Conservation (phyloP, 2,888 invertebrate genomes). For the Pseudoips prasinana region DNA sequence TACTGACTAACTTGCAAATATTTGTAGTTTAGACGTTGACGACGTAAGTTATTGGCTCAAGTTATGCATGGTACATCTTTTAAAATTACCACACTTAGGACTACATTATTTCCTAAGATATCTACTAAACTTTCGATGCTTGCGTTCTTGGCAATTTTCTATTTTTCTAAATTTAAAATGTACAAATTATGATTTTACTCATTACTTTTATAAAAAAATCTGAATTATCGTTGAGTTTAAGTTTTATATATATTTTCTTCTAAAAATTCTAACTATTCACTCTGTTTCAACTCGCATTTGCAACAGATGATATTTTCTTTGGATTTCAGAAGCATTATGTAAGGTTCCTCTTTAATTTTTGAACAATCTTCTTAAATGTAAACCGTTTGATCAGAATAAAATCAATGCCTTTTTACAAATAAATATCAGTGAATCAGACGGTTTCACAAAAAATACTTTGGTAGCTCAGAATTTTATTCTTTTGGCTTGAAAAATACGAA, state of each 20-base stretch:
- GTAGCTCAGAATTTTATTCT: slow-evolving; percentile 50
- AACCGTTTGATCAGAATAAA: slow-evolving; percentile 46
- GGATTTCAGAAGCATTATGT: slow-evolving; percentile 66
- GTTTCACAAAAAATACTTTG: slow-evolving; percentile 37
- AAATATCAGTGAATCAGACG: slow-evolving; percentile 48
- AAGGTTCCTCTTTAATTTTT: slow-evolving; percentile 59
- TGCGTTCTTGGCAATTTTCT: slow-evolving; percentile 60
- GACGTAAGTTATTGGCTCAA: slow-evolving; percentile 46
- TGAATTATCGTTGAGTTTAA: slow-evolving; percentile 7
- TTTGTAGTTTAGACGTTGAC: slow-evolving; percentile 40
- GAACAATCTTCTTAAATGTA: slow-evolving; percentile 38
- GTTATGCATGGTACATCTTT: slow-evolving; percentile 54
- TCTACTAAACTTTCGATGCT: slow-evolving; percentile 55
- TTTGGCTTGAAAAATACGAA: slow-evolving; percentile 1
- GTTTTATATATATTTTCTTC: slow-evolving; percentile 30
- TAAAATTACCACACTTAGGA: slow-evolving; percentile 33
- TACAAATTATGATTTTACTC: slow-evolving; percentile 41
- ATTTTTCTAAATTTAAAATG: slow-evolving; percentile 45
- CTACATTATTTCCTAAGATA: slow-evolving; percentile 32
- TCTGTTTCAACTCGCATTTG: slow-evolving; percentile 67
- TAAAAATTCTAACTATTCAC: slow-evolving; percentile 55
- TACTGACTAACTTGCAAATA: slow-evolving; percentile 31
- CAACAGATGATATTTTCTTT: slow-evolving; percentile 65
- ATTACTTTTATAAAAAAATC: slow-evolving; percentile 6
- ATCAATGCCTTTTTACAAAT: too few species aligned